Conservation (phyloP, 2,113 vertebrate genomes). For the Rhinolophus ferrumequinum region DNA sequence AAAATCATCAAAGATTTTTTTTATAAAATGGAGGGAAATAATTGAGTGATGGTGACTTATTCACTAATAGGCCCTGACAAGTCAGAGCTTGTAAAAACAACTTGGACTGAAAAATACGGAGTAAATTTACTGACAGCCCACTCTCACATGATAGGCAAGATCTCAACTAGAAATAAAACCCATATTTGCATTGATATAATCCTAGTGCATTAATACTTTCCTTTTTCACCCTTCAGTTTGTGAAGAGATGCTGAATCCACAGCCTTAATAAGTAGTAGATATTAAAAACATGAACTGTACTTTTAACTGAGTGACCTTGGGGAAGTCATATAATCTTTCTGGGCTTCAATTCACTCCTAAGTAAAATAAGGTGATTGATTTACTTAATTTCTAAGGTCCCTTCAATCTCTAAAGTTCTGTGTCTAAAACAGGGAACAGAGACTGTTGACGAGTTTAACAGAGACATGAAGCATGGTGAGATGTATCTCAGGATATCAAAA, state of each 20-base stretch:
- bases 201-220: neutral
- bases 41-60: neutral
- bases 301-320: neutral
- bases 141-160: neutral
- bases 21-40: neutral
- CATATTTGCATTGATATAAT: neutral
- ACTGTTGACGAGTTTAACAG: neutral
- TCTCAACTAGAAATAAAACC: constrained; percentile 11
- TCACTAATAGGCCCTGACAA: neutral
- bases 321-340: neutral
- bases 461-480: neutral
- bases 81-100: neutral
- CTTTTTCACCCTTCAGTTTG: neutral
- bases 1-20: constrained; percentile 36
- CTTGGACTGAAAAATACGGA: neutral
- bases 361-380: constrained; percentile 6
- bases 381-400: neutral
- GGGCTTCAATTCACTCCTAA: neutral
- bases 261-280: neutral
- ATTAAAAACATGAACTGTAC: neutral
- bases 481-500: neutral
- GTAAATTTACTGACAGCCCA: neutral
- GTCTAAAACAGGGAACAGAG: neutral
- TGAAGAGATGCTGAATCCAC: neutral
- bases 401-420: neutral